Conservation (phyloP, 2,113 vertebrate genomes). For the Leptobrachium ailaonicum region DNA sequence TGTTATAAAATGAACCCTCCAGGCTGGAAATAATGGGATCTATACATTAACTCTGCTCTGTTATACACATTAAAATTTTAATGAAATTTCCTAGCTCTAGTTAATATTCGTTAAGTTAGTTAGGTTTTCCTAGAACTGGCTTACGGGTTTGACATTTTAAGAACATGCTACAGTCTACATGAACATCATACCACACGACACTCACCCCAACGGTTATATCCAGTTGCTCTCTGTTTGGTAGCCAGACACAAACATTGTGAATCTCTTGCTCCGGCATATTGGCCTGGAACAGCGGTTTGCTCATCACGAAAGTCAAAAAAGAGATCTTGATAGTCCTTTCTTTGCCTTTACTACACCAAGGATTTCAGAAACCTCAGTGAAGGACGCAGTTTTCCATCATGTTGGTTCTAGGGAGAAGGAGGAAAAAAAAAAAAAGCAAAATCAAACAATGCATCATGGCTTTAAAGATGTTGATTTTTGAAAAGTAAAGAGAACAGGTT, state of each 20-base stretch:
- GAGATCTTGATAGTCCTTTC: neutral
- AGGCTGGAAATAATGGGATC: no score
- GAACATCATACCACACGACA: neutral
- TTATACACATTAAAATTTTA: no score
- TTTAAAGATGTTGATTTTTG: no score
- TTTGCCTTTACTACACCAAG: neutral
- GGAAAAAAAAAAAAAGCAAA: neutral
- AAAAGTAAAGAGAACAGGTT: no score
- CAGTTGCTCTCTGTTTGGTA: slow-evolving; percentile 24
- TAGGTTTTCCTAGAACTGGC: no score
- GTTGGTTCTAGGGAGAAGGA: neutral
- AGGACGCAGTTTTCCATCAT: neutral
- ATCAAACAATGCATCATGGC: neutral
- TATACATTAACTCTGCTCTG: no score
- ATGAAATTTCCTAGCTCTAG: no score
- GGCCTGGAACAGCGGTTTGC: neutral
- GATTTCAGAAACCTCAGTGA: neutral
- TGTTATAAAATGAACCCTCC: no score
- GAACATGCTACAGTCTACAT: no score
- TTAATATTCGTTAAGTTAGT: no score
- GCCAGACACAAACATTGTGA: slow-evolving; percentile 16
- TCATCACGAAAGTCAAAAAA: neutral
- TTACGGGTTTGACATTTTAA: no score
- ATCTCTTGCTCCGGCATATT: slow-evolving; percentile 10
- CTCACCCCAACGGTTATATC: neutral